Evolutionary conservation across 2,888 invertebrate species (phyloP).

Genomic region (Aplocera efformata): DNA sequence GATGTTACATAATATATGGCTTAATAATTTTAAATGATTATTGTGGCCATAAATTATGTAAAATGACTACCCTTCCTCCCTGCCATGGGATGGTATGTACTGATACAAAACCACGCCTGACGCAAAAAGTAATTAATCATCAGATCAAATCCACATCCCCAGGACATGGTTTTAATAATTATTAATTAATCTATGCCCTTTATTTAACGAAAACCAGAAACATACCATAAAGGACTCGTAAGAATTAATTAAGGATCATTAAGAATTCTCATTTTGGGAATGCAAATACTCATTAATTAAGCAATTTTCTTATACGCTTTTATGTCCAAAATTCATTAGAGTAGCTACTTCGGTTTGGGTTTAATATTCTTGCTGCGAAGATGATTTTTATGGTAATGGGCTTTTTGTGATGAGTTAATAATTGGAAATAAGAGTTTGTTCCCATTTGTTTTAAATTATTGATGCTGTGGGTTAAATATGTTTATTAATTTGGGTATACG

Average conservation of each 20-base stretch:
- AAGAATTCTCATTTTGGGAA: slow-evolving; percentile 26
- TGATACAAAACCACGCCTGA: slow-evolving; percentile 10
- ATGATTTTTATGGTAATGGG: slow-evolving; percentile 5
- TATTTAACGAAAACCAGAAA: slow-evolving; percentile 37
- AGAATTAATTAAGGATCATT: slow-evolving; percentile 37
- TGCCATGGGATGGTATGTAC: slow-evolving; percentile 1
- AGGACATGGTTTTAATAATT: slow-evolving; percentile 16
- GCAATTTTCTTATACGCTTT: slow-evolving; percentile 13
- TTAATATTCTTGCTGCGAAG: slow-evolving; percentile 8
- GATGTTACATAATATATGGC: no score
- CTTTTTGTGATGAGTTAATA: slow-evolving; percentile 1
- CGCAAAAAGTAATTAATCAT: slow-evolving; percentile 33
- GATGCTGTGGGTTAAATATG: no score
- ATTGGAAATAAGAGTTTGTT: no score
- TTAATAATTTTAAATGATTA: no score
- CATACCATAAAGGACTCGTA: slow-evolving; percentile 35
- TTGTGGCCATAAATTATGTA: no score
- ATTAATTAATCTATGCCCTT: slow-evolving; percentile 18
- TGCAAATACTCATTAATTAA: slow-evolving; percentile 18
- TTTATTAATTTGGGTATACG: no score
- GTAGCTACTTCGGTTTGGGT: slow-evolving; percentile 11
- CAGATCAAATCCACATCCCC: slow-evolving; percentile 31
- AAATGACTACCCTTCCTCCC: no score
- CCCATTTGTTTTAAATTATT: no score
- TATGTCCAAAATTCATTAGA: slow-evolving; percentile 13